Percentiles rank a stretch among this genome's conserved stretches.
These are phyloP conservation scores for Fragum sueziense DNA, from an alignment of 2,888 invertebrate species.

Conservation along the genomic window DNA sequence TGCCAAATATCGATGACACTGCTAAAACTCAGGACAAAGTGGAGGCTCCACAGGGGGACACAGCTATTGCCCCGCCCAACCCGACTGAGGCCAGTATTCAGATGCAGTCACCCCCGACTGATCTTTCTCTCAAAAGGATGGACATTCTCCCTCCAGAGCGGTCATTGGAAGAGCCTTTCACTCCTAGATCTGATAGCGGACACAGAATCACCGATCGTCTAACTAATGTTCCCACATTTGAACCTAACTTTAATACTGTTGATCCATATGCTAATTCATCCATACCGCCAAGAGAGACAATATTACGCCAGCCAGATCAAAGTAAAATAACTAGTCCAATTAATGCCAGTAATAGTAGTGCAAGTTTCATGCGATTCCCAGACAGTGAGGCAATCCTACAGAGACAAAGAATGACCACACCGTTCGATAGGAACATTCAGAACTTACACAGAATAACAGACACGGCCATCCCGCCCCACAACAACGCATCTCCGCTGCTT, in stretches of 20 bases:
- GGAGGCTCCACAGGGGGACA: conserved; percentile 30
- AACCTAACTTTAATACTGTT: conserved; percentile 48
- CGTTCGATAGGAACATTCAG: conserved; percentile 68
- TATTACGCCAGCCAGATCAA: conserved; percentile 59
- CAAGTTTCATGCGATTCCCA: conserved; percentile 71
- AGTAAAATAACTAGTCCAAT: conserved; percentile 50
- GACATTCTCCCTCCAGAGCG: conserved; percentile 71
- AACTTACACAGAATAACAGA: conserved; percentile 74
- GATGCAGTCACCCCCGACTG: conserved; percentile 67
- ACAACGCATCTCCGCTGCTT: conserved; percentile 68
- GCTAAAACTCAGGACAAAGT: conserved; percentile 57
- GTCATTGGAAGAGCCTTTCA: conserved; percentile 65
- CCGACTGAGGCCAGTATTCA: conserved; percentile 59
- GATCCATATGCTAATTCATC: conserved; percentile 58
- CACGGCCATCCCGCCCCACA: conserved; percentile 63
- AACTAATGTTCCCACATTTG: conserved; percentile 58
- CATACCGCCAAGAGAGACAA: conserved; percentile 54
- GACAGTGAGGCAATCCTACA: conserved; percentile 76
- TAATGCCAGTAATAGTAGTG: conserved; percentile 55
- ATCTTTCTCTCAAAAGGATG: conserved; percentile 72
- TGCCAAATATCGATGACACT: conserved; percentile 52
- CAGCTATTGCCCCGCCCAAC: conserved; percentile 57
- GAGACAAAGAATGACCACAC: conserved; percentile 74
- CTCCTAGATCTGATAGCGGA: conserved; percentile 51
- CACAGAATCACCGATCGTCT: conserved; percentile 62